phyloP scores from a whole-genome alignment of 2,113 vertebrate genomes.

The Nansenia antarctica region DNA sequence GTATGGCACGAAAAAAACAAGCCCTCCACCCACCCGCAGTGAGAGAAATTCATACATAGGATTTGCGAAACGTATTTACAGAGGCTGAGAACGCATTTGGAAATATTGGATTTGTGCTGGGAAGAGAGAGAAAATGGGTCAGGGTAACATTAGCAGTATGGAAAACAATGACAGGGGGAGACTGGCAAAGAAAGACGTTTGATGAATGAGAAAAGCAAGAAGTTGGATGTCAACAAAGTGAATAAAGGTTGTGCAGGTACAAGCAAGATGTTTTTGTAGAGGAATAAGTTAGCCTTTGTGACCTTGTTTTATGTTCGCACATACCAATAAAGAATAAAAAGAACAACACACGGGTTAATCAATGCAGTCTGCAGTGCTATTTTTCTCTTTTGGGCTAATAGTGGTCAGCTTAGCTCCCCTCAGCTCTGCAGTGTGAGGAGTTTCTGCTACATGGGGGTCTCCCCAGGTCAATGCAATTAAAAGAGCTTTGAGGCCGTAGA shows the following conservation, averaged over 20 bases:
- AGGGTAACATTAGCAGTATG: conserved; percentile 55
- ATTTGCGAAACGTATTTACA: conserved; percentile 69
- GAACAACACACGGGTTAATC: neutral
- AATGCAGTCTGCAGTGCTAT: neutral
- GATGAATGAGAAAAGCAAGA: conserved; percentile 54
- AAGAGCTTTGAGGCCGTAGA: neutral
- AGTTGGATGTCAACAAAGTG: conserved; percentile 19
- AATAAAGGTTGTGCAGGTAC: conserved; percentile 7
- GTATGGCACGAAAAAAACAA: conserved; percentile 34
- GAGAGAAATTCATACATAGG: conserved; percentile 56
- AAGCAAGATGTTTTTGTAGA: conserved; percentile 12
- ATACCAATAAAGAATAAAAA: neutral
- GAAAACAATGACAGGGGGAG: conserved; percentile 54
- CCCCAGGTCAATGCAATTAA: conserved; percentile 5
- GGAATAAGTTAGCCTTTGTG: neutral
- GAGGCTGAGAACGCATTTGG: conserved; percentile 57
- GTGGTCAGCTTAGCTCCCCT: neutral
- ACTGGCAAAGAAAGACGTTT: conserved; percentile 39
- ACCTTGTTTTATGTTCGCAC: neutral
- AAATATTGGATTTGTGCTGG: conserved; percentile 67
- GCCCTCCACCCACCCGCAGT: conserved; percentile 46
- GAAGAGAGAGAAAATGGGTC: conserved; percentile 65
- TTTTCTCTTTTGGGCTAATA: neutral
- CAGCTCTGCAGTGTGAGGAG: neutral
- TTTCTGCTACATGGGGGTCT: neutral